Percentiles rank a stretch among this genome's conserved stretches.
These are phyloP conservation scores for Phalera bucephala DNA, from an alignment of 2,888 invertebrate species.

Conservation along the genomic window DNA sequence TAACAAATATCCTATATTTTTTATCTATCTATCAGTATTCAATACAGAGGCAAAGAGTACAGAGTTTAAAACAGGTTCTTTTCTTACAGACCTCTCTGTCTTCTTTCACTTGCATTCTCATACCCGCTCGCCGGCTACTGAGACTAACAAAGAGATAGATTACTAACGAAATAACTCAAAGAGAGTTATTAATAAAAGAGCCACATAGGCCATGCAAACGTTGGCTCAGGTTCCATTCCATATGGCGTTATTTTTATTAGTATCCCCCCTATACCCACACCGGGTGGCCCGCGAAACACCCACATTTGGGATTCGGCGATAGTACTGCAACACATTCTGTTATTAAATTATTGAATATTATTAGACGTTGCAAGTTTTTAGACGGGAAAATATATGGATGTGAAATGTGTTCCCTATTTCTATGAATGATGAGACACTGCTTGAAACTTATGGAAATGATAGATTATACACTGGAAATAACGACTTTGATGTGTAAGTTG, in stretches of 20 bases:
- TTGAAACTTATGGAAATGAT: too few relatives aligned
- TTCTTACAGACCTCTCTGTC: too few relatives aligned
- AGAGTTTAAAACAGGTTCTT: too few relatives aligned
- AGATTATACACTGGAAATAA: too few relatives aligned
- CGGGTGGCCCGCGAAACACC: slow-evolving; percentile 11
- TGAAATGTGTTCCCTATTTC: not conserved
- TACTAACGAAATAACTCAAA: not conserved
- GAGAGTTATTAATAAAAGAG: slow-evolving; percentile 4
- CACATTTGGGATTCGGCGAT: slow-evolving; percentile 23
- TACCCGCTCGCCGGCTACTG: too few relatives aligned
- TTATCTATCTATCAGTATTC: too few relatives aligned
- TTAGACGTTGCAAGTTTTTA: slow-evolving; percentile 16
- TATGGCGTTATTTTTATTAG: slow-evolving; percentile 53
- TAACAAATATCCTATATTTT: too few relatives aligned
- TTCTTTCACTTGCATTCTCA: too few relatives aligned
- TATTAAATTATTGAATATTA: slow-evolving; percentile 26
- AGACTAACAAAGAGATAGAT: too few relatives aligned
- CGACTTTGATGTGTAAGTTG: too few relatives aligned
- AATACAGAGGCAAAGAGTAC: too few relatives aligned
- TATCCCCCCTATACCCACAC: slow-evolving; percentile 29
- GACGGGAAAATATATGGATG: slow-evolving; percentile 2
- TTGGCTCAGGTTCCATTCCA: slow-evolving; percentile 34
- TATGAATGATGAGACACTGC: too few relatives aligned
- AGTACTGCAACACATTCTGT: slow-evolving; percentile 18
- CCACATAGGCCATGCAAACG: slow-evolving; percentile 6